phyloP scores from a whole-genome alignment of 2,888 invertebrate species.

The Aquatica leii region DNA sequence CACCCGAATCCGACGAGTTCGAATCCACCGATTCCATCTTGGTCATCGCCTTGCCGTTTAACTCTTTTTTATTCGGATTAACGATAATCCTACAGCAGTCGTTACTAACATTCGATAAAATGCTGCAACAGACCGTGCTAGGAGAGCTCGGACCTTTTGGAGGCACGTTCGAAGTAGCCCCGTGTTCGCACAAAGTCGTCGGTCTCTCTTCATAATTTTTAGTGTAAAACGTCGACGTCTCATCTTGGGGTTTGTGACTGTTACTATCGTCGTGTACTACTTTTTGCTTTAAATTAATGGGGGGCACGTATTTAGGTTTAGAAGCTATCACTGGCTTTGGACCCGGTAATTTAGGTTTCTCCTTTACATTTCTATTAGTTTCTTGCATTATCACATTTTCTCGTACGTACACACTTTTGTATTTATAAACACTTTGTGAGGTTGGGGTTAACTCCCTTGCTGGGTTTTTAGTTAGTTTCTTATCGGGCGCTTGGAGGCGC shows the following conservation, averaged over 20 bases:
- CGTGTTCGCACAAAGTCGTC: conserved; percentile 8
- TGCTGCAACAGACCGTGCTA: conserved; percentile 61
- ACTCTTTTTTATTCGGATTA: conserved; percentile 54
- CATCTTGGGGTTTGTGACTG: conserved; percentile 4
- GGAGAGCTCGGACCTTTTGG: conserved; percentile 58
- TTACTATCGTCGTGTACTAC: conserved; percentile 10
- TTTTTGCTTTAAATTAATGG: conserved; percentile 54
- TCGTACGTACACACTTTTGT: conserved; percentile 46
- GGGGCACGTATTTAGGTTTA: conserved; percentile 61
- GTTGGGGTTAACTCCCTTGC: conserved; percentile 60
- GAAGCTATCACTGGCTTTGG: conserved; percentile 58
- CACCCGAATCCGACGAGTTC: conserved; percentile 61
- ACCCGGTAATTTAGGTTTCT: conserved; percentile 56
- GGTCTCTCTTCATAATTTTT: conserved; percentile 18
- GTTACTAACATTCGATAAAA: conserved; percentile 58
- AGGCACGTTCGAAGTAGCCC: conserved; percentile 41
- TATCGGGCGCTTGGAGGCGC: conserved; percentile 57
- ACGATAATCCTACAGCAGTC: conserved; percentile 61
- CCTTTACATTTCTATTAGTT: too few relatives aligned
- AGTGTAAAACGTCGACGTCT: conserved; percentile 22
- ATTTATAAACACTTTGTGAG: conserved; percentile 56
- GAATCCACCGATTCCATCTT: conserved; percentile 60
- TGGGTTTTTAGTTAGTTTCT: conserved; percentile 46
- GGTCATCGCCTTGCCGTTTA: conserved; percentile 53
- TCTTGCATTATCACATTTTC: conserved; percentile 50